Evolutionary conservation across 2,113 vertebrate genomes (phyloP), one percentile per base, ranked within the genome.

Genomic region (Neolamprologus tretocephalus): DNA sequence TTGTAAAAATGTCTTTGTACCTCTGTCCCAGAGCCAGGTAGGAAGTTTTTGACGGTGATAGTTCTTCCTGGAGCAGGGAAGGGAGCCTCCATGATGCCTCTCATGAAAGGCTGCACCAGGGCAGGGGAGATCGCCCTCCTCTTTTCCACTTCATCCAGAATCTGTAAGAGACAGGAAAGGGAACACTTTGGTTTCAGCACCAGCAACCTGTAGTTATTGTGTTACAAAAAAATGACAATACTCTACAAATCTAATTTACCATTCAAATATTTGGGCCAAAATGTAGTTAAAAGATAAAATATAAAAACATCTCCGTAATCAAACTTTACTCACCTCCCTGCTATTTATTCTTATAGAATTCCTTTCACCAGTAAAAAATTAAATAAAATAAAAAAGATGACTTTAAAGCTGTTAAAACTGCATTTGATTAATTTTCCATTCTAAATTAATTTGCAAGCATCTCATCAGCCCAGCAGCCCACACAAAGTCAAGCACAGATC

Each of bases 71-170:
- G 96, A 82, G 98, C 98, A 14, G 98, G 98, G 90, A 99, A 99
- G 7, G 98, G 98, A 78, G 98, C 98, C 86, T 99, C 98, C 97
- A 99, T 98, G 82, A 99, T 97, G 51, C 98, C 98, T 91, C 98
- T 97, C 98, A 99, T 99, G 81, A 99, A 98, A 40, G 98, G 98
- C 95, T 99, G 98, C 66, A 99, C 98, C 91, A 99, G 96, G 21
- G 98, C 98, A 0, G 98, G 98, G 2, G 98, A 99, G 90, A 99
- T 98, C n/a, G 97, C 97, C 19, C 98, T 95, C 84, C 98, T 96
- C 93, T 99, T 99, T 92, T 99, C 98, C 86, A 99, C 98, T 87
- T 99, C 98, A 88, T 99, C 98, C 94, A 99, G 95, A 91, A 99
- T 99, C 98, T 99, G 92, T 28, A 89, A 78, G 80, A 79, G 37